Conservation (phyloP, 23 tunicate species). For the Ascidia mentula region DNA sequence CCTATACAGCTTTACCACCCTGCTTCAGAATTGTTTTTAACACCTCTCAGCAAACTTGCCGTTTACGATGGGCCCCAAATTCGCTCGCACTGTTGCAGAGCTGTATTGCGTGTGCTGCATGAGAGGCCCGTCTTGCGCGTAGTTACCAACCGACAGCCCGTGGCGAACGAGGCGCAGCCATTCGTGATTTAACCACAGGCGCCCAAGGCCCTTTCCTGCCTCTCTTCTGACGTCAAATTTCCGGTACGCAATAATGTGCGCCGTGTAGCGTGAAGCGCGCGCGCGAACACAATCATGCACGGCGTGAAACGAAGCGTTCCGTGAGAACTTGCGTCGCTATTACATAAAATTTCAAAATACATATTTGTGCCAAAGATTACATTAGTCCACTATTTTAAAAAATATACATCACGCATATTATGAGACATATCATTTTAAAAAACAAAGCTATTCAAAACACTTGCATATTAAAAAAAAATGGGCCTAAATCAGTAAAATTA, state of each 20-base stretch:
- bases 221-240: slow-evolving; percentile 35
- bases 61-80: too few relatives aligned
- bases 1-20: too few relatives aligned
- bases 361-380: too few relatives aligned
- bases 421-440: too few relatives aligned
- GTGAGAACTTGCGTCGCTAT: not conserved
- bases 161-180: slow-evolving; percentile 5
- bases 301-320: not conserved
- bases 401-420: too few relatives aligned
- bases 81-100: slow-evolving; percentile 1
- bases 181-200: slow-evolving; percentile 14
- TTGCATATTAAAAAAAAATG: too few relatives aligned
- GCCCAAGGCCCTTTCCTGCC: slow-evolving; percentile 60
- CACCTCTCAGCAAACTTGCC: too few relatives aligned
- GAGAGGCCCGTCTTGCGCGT: not conserved
- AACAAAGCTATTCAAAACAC: too few relatives aligned
- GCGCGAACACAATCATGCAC: slow-evolving; percentile 14
- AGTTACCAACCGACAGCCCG: slow-evolving; percentile 5
- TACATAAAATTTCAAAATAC: too few relatives aligned
- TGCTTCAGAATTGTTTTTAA: too few relatives aligned
- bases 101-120: slow-evolving; percentile 8
- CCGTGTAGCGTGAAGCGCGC: slow-evolving; percentile 33
- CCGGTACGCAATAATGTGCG: slow-evolving; percentile 68
- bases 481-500: too few relatives aligned
- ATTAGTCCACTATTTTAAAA: too few relatives aligned